Conservation (phyloP, 1,140 invertebrate genomes). For the Eueides isabella region DNA sequence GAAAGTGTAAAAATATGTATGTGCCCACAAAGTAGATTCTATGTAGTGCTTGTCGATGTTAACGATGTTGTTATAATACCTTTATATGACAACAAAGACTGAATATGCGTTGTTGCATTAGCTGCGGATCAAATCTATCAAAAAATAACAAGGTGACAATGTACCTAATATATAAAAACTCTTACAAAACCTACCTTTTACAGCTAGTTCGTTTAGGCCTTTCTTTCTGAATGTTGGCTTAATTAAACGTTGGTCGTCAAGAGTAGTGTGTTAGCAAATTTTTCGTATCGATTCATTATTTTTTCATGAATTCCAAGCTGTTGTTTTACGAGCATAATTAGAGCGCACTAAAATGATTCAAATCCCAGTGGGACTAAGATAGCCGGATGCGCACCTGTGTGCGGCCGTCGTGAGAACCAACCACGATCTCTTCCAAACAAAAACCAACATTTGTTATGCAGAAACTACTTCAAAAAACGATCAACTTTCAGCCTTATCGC, state of each 20-base stretch:
- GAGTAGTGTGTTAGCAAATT: background rate
- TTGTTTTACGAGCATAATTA: slow-evolving; percentile 51
- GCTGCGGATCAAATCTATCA: too few relatives aligned
- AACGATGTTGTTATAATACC: too few relatives aligned
- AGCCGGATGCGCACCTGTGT: slow-evolving; percentile 78
- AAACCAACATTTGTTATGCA: slow-evolving; percentile 33
- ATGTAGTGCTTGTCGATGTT: too few relatives aligned
- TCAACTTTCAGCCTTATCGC: slow-evolving; percentile 38
- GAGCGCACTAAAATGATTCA: slow-evolving; percentile 58
- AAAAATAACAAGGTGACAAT: too few relatives aligned
- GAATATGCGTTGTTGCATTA: too few relatives aligned
- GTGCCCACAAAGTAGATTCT: too few relatives aligned
- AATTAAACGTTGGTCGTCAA: background rate
- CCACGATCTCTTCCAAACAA: slow-evolving; percentile 53
- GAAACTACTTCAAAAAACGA: background rate
- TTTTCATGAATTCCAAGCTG: slow-evolving; percentile 28
- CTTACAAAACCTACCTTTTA: too few relatives aligned
- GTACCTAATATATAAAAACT: too few relatives aligned
- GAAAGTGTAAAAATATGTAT: too few relatives aligned
- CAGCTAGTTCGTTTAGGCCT: too few relatives aligned
- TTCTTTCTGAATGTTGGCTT: background rate
- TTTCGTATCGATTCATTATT: slow-evolving; percentile 12
- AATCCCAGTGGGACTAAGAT: slow-evolving; percentile 64
- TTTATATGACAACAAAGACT: too few relatives aligned
- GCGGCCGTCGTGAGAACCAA: slow-evolving; percentile 64